Conservation (phyloP, 2,113 vertebrate genomes). For the Coregonus clupeaformis region DNA sequence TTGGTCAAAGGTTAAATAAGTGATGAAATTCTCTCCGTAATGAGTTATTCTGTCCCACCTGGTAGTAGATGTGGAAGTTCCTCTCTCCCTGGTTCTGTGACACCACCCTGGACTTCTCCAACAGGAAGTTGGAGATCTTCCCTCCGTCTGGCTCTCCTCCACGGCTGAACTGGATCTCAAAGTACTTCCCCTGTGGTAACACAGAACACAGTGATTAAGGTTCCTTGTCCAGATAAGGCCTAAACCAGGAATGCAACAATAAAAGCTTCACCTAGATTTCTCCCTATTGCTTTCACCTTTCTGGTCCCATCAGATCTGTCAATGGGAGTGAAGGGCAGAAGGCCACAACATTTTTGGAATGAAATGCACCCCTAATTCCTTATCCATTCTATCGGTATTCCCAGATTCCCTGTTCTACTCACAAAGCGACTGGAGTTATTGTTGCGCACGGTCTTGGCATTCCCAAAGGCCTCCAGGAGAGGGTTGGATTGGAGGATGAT, state of each 20-base stretch:
- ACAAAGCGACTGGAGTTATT: conserved; percentile 98
- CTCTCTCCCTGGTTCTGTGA: conserved; percentile 81
- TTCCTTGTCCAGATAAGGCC: not conserved
- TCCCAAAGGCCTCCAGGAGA: conserved; percentile 92
- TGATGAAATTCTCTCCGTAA: no score
- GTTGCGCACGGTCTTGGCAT: conserved; percentile 93
- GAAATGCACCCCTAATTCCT: no score
- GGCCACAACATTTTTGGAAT: no score
- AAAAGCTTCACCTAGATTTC: not conserved
- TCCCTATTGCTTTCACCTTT: not conserved
- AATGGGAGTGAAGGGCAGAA: no score
- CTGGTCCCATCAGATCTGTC: no score
- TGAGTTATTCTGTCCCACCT: conserved; percentile 58
- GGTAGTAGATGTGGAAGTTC: conserved; percentile 85
- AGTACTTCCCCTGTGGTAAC: conserved; percentile 78
- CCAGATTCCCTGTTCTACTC: conserved; percentile 64
- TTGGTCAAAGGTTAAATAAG: no score
- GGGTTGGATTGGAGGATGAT: conserved; percentile 98
- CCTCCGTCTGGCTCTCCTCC: conserved; percentile 83
- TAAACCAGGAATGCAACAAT: no score
- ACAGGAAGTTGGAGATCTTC: conserved; percentile 81
- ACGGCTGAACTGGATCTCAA: conserved; percentile 85
- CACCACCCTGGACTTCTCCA: conserved; percentile 82
- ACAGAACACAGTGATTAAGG: not conserved
- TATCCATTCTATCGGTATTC: not conserved